Evolutionary conservation across 1,140 invertebrate species (phyloP).

Genomic region (Eupeodes corollae): DNA sequence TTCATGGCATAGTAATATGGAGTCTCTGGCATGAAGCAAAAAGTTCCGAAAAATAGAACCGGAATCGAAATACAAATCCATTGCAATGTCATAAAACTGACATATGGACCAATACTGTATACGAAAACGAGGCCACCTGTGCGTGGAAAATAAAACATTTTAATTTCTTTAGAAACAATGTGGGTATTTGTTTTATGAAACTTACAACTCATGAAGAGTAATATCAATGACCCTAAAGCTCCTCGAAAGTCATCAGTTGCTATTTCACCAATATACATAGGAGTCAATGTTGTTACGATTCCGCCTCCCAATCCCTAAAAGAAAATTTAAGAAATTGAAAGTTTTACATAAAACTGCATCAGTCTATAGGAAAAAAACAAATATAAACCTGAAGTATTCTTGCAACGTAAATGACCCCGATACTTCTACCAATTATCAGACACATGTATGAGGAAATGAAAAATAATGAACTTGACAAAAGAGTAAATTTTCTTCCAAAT

Average conservation of each 20-base stretch:
- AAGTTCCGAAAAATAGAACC: too few species aligned
- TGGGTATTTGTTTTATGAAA: too few species aligned
- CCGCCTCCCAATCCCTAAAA: constrained; percentile 50
- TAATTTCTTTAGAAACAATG: background rate
- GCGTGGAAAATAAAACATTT: background rate
- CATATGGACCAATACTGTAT: too few species aligned
- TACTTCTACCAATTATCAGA: constrained; percentile 40
- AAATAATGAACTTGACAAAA: constrained; percentile 48
- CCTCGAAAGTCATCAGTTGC: constrained; percentile 59
- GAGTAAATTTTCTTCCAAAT: constrained; percentile 55
- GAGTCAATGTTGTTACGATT: constrained; percentile 56
- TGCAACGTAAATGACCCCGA: constrained; percentile 44
- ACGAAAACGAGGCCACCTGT: too few species aligned
- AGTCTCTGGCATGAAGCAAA: too few species aligned
- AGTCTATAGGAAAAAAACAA: too few species aligned
- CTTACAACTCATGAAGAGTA: constrained; percentile 38
- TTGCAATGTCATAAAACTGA: too few species aligned
- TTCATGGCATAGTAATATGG: too few species aligned
- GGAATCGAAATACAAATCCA: too few species aligned
- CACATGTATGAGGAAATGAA: constrained; percentile 56
- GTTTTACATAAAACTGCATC: too few species aligned
- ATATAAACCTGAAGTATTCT: constrained; percentile 38
- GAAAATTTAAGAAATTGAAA: too few species aligned
- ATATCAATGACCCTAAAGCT: constrained; percentile 61
- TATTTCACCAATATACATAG: constrained; percentile 75